phyloP scores from a whole-genome alignment of 2,113 vertebrate genomes.

The Glaucidium brasilianum region DNA sequence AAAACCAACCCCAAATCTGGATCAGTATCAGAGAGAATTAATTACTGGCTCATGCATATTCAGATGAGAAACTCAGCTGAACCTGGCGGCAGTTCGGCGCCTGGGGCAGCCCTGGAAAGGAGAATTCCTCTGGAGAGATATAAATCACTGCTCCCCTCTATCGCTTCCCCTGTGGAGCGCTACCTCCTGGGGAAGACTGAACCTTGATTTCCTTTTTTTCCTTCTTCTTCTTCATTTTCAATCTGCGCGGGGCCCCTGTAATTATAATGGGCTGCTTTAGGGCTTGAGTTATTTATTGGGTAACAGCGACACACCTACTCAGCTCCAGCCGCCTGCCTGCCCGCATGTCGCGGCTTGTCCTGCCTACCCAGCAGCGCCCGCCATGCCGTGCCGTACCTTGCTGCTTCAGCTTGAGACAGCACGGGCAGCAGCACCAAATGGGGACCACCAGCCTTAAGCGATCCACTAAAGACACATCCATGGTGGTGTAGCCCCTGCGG shows the following conservation, averaged over 20 bases:
- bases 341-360: neutral
- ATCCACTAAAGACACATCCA: no score
- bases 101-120: constrained; percentile 27
- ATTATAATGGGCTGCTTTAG: constrained; percentile 60
- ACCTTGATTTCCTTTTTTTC: constrained; percentile 46
- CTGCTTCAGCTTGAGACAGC: neutral
- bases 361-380: neutral
- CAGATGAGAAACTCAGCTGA: constrained; percentile 60
- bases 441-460: neutral
- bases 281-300: constrained; percentile 60
- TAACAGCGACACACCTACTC: constrained; percentile 49
- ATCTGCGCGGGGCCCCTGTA: constrained; percentile 48
- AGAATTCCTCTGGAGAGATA: constrained; percentile 56
- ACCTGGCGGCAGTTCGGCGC: constrained; percentile 36
- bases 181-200: constrained; percentile 50
- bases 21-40: constrained; percentile 67
- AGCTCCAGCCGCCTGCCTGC: constrained; percentile 1
- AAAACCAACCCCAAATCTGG: constrained; percentile 52
- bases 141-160: constrained; percentile 37
- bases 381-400: neutral
- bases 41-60: constrained; percentile 63
- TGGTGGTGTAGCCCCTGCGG: neutral
- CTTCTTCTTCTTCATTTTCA: constrained; percentile 36
- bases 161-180: neutral
- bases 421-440: accelerated